Base-by-base conservation (phyloP, 2,797 vertebrate species). In the Hirundo rustica region DNA sequence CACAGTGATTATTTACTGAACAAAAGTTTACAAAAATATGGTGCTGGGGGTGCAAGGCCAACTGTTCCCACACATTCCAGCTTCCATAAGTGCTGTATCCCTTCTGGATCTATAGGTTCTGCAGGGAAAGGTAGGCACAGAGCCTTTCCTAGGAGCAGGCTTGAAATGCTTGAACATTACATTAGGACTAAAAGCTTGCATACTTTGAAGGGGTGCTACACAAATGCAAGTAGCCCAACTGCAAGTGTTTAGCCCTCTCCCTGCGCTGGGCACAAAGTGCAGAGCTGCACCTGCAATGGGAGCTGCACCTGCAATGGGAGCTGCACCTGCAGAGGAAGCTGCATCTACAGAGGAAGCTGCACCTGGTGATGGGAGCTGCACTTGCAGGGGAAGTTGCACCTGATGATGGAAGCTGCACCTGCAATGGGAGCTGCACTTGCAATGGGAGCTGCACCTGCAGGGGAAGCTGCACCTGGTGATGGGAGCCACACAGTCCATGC, bases 61-160 rank as follows among this genome's bases (percentile, higher is more conserved):
- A 22, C 27, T 2, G 1, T 42, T 87, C 29, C 50, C 55, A 70
- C 0, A 1, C 30, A 62, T n/a, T 20, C 36, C 18, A 65, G 6
- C n/a, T 61, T 78, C 17, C 5, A 0, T 5, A 70, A 85, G 25
- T 5, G 11, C 30, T 11, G 23, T 2, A 2, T 22, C 34, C 58
- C 48, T 58, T 62, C 44, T 13, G 9, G 32, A 73, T 16, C 30
- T 23, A 13, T 1, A 64, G 45, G 40, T 54, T 90, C 55, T 66
- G 26, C 9, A 53, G n/a, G 12, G 7, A 77, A 76, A 4, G 2
- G 29, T 0, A 64, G 79, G 75, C 61, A 65, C 0, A 0, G 45
- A 65, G 34, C 23, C n/a, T 27, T 85, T 88, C 67, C 34, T 13
- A 19, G 13, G 8, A 27, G 4, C 21, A 84, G 38, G 16, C 38